Base-by-base conservation (phyloP, 1,140 invertebrate species). In the Trichonephila clavipes region DNA sequence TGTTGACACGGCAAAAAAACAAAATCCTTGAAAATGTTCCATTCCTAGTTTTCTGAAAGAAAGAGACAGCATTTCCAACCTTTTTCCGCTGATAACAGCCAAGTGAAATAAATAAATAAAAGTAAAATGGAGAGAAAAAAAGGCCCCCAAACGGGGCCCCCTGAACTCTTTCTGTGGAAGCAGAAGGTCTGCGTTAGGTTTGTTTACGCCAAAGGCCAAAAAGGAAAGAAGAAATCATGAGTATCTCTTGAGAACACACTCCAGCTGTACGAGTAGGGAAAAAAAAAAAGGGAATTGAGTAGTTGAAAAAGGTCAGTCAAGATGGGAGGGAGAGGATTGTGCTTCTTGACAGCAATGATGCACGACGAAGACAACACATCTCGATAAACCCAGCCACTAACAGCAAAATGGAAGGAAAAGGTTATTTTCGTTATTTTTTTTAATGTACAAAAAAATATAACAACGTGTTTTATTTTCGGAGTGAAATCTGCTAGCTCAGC, bases 11-110 rank as follows among this genome's bases (percentile, higher is more conserved):
- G n/a, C 81, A 40, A 64, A 88, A 64, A 61, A 24, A 10, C 2
- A n/a, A 88, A 88, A 64, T 40, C 86, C 86, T 88, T 88, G 86
- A 61, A 64, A 88, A 64, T 8, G 86, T 88, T 88, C 61, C 86
- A 88, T 88, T 40, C 86, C 61, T 51, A 3, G 51, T 51, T 51
- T 51, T 51, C 7, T 51, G 10, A 51, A 51, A 12, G 51, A 64
- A 44, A 83, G n/a, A 83, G 44, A 83, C 82, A 83, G 40, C 82
- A 83, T 51, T 83, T 83, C n/a, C 7, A 58, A 24, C 82, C 34
- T 24, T 77, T 77, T 77, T 28, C 14, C 2, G 40, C 44, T 83
- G 82, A 83, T 83, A 83, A 83, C 51, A 44, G 16, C 51, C 16
- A 59, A 83, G 82, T 83, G 51, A 51, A 19, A 59, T 51, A 40